A percentile compares a stretch with the other conserved stretches of the same genome.
Conservation (phyloP, 1,140 invertebrate species). For the Pachyrhynchus sulphureomaculatus region DNA sequence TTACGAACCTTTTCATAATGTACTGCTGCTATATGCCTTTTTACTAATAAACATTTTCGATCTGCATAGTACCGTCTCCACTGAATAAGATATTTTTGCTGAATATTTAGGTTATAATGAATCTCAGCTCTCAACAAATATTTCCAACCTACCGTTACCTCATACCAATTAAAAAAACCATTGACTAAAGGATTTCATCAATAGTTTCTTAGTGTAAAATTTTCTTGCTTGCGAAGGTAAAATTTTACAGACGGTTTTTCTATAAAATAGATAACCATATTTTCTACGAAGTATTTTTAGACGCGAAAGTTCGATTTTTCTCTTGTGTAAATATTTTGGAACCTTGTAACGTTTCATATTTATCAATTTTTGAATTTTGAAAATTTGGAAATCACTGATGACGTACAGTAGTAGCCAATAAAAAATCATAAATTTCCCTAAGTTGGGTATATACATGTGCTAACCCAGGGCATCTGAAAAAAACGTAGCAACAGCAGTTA, state of each 20-base stretch:
- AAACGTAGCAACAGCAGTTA: too few relatives aligned
- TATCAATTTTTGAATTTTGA: too few relatives aligned
- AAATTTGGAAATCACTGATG: too few relatives aligned
- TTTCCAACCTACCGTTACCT: slow-evolving; percentile 20
- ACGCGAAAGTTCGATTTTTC: slow-evolving; percentile 16
- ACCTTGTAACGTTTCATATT: background rate
- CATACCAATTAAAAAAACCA: slow-evolving; percentile 19
- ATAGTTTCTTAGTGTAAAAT: background rate
- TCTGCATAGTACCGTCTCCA: background rate
- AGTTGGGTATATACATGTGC: too few relatives aligned
- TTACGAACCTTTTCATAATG: background rate
- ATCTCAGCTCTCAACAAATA: slow-evolving; percentile 13
- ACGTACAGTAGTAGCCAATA: too few relatives aligned
- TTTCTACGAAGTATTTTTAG: slow-evolving; percentile 14
- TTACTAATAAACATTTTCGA: background rate
- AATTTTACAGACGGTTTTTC: slow-evolving; percentile 16
- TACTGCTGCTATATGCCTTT: slow-evolving; percentile 4
- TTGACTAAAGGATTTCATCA: background rate
- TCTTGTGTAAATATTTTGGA: slow-evolving; percentile 17
- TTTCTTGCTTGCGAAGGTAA: slow-evolving; percentile 14
- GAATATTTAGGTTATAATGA: slow-evolving; percentile 9
- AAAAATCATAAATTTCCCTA: too few relatives aligned
- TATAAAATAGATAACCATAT: slow-evolving; percentile 17
- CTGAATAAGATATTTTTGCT: background rate
- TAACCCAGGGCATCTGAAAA: too few relatives aligned